Evolutionary conservation across 2,113 vertebrate species (phyloP).

Genomic region (Hemibagrus wyckioides): DNA sequence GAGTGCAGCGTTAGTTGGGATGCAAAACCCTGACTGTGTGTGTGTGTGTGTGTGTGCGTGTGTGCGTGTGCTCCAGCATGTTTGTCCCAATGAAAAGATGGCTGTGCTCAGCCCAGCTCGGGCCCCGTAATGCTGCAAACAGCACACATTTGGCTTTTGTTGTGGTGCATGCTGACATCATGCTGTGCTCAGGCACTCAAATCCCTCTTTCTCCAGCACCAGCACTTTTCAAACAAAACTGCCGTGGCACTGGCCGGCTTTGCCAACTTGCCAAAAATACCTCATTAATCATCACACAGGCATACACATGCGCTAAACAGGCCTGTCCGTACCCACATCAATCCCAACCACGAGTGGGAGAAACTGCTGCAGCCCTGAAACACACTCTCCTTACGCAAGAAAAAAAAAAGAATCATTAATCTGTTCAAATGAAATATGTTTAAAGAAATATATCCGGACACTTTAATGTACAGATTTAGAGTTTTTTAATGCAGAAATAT

Average conservation of each 20-base stretch:
- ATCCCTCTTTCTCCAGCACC: constrained; percentile 80
- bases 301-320: constrained; percentile 43
- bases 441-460: background rate
- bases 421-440: background rate
- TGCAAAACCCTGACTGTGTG: constrained; percentile 12
- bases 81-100: constrained; percentile 57
- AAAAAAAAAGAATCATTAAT: background rate
- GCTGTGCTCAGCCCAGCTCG: constrained; percentile 72
- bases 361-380: constrained; percentile 10
- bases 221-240: constrained; percentile 89
- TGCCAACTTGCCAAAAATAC: constrained; percentile 81
- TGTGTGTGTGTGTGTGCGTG: constrained; percentile 8
- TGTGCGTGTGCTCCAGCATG: constrained; percentile 45
- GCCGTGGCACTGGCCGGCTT: constrained; percentile 67
- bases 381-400: constrained; percentile 3
- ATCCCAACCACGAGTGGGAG: constrained; percentile 44
- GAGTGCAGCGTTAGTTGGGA: constrained; percentile 1
- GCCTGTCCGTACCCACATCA: constrained; percentile 27
- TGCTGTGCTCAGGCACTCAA: constrained; percentile 84
- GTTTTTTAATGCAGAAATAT: constrained; percentile 10
- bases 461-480: background rate
- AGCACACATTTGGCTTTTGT: constrained; percentile 80
- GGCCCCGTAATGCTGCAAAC: constrained; percentile 73
- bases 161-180: constrained; percentile 81
- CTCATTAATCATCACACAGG: constrained; percentile 64